Evolutionary conservation across 1,140 invertebrate species (phyloP).

Genomic region (Ridgeia piscesae): DNA sequence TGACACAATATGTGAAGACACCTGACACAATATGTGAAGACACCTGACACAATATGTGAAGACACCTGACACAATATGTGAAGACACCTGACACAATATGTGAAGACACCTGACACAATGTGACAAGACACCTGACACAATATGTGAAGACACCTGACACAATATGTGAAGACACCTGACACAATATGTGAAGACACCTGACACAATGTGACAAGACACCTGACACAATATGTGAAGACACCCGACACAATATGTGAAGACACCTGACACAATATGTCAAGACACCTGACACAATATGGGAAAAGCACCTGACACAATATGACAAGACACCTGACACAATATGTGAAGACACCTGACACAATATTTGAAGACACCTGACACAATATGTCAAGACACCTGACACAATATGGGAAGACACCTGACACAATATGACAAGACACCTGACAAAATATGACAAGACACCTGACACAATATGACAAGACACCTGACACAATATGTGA

Average conservation of each 20-base stretch:
- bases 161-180: neutral
- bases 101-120: neutral
- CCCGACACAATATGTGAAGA: neutral
- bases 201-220: neutral
- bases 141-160: neutral
- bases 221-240: neutral
- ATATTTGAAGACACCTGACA: neutral
- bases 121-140: neutral
- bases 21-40: no score
- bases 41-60: neutral
- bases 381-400: neutral
- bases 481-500: neutral
- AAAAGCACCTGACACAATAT: neutral
- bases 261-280: neutral
- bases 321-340: neutral
- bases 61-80: neutral
- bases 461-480: neutral
- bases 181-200: neutral
- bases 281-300: neutral
- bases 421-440: neutral
- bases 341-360: neutral
- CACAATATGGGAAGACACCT: neutral
- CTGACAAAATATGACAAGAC: neutral
- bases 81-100: neutral
- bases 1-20: neutral